phyloP scores from a whole-genome alignment of 2,113 vertebrate genomes.

The Bubo bubo region DNA sequence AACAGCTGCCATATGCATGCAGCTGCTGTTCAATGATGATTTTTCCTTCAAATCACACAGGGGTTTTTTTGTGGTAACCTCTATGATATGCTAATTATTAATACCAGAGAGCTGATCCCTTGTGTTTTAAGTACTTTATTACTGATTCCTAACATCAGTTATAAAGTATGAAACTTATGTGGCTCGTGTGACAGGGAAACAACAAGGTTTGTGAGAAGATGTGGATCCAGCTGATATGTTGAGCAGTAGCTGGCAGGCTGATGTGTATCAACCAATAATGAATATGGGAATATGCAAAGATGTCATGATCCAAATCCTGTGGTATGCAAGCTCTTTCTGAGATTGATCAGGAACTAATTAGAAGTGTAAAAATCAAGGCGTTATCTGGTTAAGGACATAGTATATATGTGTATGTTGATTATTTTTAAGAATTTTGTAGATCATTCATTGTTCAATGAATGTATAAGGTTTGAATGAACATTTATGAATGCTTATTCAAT shows the following conservation, averaged over 20 bases:
- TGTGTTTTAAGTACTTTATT: constrained; percentile 5
- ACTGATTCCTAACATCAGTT: background rate
- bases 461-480: background rate
- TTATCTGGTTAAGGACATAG: background rate
- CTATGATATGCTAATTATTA: constrained; percentile 24
- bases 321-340: background rate
- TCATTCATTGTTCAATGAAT: background rate
- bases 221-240: background rate
- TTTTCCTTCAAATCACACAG: background rate
- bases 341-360: background rate
- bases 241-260: background rate
- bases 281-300: background rate
- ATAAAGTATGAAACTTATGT: background rate
- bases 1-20: constrained; percentile 13
- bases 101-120: background rate
- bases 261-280: background rate
- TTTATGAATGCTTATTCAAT: background rate
- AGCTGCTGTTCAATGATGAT: background rate
- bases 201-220: background rate
- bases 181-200: background rate
- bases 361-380: background rate
- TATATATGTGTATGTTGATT: background rate
- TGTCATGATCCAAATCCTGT: background rate
- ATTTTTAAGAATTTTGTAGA: background rate
- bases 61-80: background rate